Conservation (phyloP, 1,140 invertebrate genomes). For the Drosophila sucinea region DNA sequence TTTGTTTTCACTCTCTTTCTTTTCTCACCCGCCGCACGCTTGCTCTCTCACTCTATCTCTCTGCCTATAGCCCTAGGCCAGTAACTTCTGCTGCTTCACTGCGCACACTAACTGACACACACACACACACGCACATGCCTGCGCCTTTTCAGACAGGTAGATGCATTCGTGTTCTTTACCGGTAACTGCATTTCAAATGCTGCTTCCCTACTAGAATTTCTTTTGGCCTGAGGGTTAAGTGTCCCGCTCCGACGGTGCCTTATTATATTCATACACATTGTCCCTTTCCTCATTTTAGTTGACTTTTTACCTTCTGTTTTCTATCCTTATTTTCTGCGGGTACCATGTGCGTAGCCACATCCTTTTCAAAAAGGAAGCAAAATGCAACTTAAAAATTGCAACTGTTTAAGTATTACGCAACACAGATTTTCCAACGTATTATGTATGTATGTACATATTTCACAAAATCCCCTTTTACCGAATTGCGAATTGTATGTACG, state of each 20-base stretch:
- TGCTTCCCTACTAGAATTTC: slow-evolving; percentile 45
- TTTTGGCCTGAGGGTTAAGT: slow-evolving; percentile 25
- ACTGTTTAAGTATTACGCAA: too few relatives aligned
- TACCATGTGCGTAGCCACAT: too few relatives aligned
- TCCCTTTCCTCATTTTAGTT: slow-evolving; percentile 28
- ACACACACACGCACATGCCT: slow-evolving; percentile 13
- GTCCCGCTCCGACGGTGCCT: slow-evolving; percentile 25
- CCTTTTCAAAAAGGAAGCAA: too few relatives aligned
- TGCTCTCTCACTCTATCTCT: background rate
- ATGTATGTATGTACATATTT: too few relatives aligned
- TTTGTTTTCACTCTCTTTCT: slow-evolving; percentile 60
- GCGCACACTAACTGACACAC: slow-evolving; percentile 37
- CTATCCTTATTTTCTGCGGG: background rate
- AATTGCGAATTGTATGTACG: too few relatives aligned
- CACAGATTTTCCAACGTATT: too few relatives aligned
- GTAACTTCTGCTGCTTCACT: slow-evolving; percentile 78
- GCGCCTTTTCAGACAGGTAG: slow-evolving; percentile 42
- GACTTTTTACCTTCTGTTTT: slow-evolving; percentile 26
- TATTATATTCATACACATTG: slow-evolving; percentile 22
- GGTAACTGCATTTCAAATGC: slow-evolving; percentile 55
- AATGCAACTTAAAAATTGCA: too few relatives aligned
- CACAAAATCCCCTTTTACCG: too few relatives aligned
- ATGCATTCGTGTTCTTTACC: slow-evolving; percentile 34
- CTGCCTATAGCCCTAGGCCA: slow-evolving; percentile 41
- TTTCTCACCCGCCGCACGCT: background rate